Evolutionary conservation across 2,888 invertebrate species (phyloP), one percentile per base, ranked within the genome.

Genomic region (Parnassius apollo): DNA sequence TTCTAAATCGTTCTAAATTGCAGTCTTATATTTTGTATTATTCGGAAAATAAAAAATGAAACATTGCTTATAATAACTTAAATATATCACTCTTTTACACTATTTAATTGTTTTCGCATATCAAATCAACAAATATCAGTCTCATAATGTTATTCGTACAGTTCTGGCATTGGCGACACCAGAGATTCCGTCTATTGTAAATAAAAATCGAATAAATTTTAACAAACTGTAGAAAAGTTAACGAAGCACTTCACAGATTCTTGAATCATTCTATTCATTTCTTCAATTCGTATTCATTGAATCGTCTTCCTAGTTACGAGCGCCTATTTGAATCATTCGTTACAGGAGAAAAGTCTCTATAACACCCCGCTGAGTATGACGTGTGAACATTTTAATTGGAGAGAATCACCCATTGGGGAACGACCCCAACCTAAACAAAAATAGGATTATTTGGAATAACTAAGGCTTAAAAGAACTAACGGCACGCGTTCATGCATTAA

Each of bases 341-440:
- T 75, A 72, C 73, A 73, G 35, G 44, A 62, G 66, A 56, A 66
- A 54, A 73, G 72, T 70, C 72, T 67, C 67, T 63, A 46, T 25
- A 57, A 74, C 72, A 67, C 77, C 88, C 89, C 86, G 86, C 87
- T 77, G 88, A 59, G 88, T 69, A 64, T 72, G 79, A 90, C 83
- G 91, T 91, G 91, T 90, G 91, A 90, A 90, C 85, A 84, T 80
- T 88, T 87, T 90, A 91, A 90, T 91, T 90, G 88, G 83, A 71
- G 69, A 71, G 73, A 77, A 75, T 74, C 73, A 71, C 70, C 75
- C 72, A 70, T 69, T 70, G 70, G 75, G 85, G 85, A 78, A 81
- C 82, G 75, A 77, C 77, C 83, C 84, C 74, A 55, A 75, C 70
- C 72, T 75, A 68, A 69, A 69, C 71, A 74, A 65, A 76, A 80